These are phyloP conservation scores for Moxostoma hubbsi DNA, from an alignment of 2,797 vertebrate species.

Conservation along the genomic window DNA sequence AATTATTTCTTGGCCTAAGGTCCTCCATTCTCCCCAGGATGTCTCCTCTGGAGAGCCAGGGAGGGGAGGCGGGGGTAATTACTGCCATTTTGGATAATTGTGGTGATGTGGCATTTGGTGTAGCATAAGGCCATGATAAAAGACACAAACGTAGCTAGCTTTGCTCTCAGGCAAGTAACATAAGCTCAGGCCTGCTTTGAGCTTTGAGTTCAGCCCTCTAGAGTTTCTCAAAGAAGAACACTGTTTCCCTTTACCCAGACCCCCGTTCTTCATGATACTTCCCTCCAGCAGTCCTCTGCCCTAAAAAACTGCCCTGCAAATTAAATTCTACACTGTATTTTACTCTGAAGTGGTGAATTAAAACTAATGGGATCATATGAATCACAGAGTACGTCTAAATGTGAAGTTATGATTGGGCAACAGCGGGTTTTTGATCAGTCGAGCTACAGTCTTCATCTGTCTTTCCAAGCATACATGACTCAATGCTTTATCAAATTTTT, in stretches of 20 bases:
- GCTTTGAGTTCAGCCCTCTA: constrained; percentile 29
- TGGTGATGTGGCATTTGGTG: constrained; percentile 56
- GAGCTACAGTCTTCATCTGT: no score
- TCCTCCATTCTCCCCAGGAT: constrained; percentile 63
- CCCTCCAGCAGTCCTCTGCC: constrained; percentile 11
- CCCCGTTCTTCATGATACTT: constrained; percentile 8
- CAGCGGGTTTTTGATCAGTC: no score
- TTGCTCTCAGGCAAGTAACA: constrained; percentile 9
- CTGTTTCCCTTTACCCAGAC: constrained; percentile 20
- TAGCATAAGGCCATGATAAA: constrained; percentile 55
- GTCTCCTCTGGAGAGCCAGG: constrained; percentile 51
- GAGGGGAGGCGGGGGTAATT: constrained; percentile 60
- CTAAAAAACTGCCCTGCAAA: constrained; percentile 18
- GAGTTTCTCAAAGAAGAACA: constrained; percentile 20
- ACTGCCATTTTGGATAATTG: constrained; percentile 66
- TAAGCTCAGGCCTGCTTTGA: constrained; percentile 27
- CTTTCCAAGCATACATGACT: no score
- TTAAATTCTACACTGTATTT: constrained; percentile 10
- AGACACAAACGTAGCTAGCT: constrained; percentile 44
- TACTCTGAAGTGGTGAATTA: constrained; percentile 10
- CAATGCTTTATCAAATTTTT: no score
- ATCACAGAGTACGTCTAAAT: neutral
- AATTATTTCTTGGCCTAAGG: constrained; percentile 73
- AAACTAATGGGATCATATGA: constrained; percentile 9
- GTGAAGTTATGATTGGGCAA: no score